Evolutionary conservation across 2,888 invertebrate genomes (phyloP), one percentile per base, ranked within the genome.

Genomic region (Itoplectis maculator): DNA sequence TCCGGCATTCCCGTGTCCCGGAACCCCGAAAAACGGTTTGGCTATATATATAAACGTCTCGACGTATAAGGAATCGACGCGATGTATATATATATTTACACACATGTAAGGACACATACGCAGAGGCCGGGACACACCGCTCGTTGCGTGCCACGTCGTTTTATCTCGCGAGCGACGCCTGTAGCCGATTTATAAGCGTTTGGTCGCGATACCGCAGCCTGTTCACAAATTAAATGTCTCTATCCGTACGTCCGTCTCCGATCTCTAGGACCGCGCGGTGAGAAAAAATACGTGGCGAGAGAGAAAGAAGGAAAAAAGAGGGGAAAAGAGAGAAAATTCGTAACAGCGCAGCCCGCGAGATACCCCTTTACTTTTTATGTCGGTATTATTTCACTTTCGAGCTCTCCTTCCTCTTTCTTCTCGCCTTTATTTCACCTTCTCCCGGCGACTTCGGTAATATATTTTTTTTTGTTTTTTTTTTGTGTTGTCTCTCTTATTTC

Each of bases 191-290:
- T 90, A 91, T 91, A 89, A 89, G 88, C 87, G 90, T 90, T 91
- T 90, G 89, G 82, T 77, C 88, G 88, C 88, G 90, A 91, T 91
- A 90, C 86, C 82, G 81, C 84, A 87, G 88, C 87, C 88, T 89
- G 89, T 91, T 90, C 90, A 91, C 91, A 90, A 91, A 91, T 91
- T 90, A 90, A 91, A 91, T 88, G 89, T 90, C 89, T 91, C 89
- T 89, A 91, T 91, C 87, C 86, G 86, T 75, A 74, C 72, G 80
- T 83, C 37, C 83, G 81, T 79, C 77, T 78, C 37, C 63, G 59
- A 61, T 75, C 76, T 81, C 84, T 82, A 82, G 82, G 73, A 80
- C 66, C 77, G 18, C 51, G 42, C 56, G 37, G 74, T 74, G 61
- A 42, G 77, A 49, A 49, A 76, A 76, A 69, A 61, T 66, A 13